Evolutionary conservation across 2,888 invertebrate genomes (phyloP).

Genomic region (Liposcelis brunnea): DNA sequence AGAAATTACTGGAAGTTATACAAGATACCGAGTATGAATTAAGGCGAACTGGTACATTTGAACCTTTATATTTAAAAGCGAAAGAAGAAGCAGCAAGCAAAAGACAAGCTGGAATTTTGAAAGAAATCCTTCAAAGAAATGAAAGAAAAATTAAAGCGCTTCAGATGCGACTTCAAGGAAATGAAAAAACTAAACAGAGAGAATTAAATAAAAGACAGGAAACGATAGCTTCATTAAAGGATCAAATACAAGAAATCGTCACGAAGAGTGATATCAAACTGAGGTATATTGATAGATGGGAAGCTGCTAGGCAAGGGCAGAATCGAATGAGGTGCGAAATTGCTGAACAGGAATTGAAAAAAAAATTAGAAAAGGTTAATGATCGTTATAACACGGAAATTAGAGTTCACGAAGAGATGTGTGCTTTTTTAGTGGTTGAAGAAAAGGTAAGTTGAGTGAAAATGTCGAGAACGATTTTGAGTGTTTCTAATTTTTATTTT

Average conservation of each 20-base stretch:
- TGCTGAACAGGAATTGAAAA: background rate
- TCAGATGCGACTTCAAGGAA: background rate
- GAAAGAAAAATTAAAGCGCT: background rate
- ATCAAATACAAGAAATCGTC: conserved; percentile 3
- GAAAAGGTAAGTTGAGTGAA: conserved; percentile 1
- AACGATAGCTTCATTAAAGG: conserved; percentile 2
- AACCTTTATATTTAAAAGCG: background rate
- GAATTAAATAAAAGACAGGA: conserved; percentile 5
- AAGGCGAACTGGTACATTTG: background rate
- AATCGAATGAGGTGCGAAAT: background rate
- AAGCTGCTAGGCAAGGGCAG: background rate
- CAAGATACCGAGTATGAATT: conserved; percentile 1
- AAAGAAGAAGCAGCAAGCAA: background rate
- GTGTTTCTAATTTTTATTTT: background rate
- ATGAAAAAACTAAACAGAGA: background rate
- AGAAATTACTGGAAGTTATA: background rate
- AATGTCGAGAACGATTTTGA: too few species aligned
- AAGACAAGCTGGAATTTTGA: background rate
- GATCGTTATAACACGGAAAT: background rate
- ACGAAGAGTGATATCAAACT: background rate
- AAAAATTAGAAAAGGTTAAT: background rate
- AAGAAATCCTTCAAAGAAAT: background rate
- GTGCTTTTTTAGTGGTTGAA: background rate
- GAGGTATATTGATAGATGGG: background rate
- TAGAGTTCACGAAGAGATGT: background rate